Evolutionary conservation across 2,797 vertebrate species (phyloP).

Genomic region (Sphenodon punctatus): DNA sequence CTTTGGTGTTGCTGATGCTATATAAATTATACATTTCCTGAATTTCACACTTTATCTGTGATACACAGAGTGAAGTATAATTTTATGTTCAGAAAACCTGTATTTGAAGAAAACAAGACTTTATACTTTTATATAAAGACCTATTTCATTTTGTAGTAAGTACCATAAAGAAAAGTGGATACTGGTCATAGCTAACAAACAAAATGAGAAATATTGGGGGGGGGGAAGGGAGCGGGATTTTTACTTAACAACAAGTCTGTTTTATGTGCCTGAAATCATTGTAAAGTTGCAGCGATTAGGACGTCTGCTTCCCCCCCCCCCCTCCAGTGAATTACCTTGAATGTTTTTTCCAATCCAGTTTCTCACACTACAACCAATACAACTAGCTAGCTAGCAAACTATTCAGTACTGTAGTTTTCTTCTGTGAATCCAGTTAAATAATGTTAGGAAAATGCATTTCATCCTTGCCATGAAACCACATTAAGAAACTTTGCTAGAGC

Average conservation of each 20-base stretch:
- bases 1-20: too few relatives aligned
- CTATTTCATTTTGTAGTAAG: background rate
- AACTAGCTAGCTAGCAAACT: constrained; percentile 43
- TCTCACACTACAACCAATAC: constrained; percentile 2
- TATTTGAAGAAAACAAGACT: too few relatives aligned
- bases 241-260: background rate
- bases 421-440: constrained; percentile 40
- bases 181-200: background rate
- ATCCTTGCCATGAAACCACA: too few relatives aligned
- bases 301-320: constrained; percentile 18
- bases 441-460: background rate
- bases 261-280: constrained; percentile 11
- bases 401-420: constrained; percentile 50
- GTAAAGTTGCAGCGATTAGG: background rate
- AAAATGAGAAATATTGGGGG: accelerated
- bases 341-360: constrained; percentile 62
- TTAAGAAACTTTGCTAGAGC: too few relatives aligned
- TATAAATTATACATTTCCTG: too few relatives aligned
- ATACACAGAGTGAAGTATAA: too few relatives aligned
- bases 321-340: constrained; percentile 39
- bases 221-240: too few relatives aligned
- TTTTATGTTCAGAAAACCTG: too few relatives aligned
- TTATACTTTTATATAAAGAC: too few relatives aligned
- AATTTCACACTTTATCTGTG: too few relatives aligned
- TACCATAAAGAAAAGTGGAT: background rate